Base-by-base conservation (phyloP, 1,140 invertebrate species). In the Neodiprion pinetum region DNA sequence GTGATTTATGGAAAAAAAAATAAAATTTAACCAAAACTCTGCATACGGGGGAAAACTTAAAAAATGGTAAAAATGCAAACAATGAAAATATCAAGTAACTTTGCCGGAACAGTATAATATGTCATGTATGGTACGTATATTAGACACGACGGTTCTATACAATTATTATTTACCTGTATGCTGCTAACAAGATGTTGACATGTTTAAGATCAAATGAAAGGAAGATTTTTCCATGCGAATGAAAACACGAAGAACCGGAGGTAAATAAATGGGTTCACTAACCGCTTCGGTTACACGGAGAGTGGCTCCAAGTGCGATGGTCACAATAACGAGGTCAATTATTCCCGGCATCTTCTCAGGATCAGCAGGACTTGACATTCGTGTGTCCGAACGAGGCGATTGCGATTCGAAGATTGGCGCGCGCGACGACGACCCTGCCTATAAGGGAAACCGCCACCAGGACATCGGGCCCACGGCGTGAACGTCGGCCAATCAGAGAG, bases 401-500 rank as follows among this genome's bases (percentile, higher is more conserved):
- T 9, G 48, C 48, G 21, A 71, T 71, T 48, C 21, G 21, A 75
- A 73, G 77, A 76, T 78, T 78, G 77, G 76, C 77, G 68, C 74
- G 72, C 78, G 76, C 70, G 75, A 71, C 72, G 48, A 48, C 67
- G 70, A 67, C 48, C 28, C 72, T 72, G 80, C 79, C 79, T 84
- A 80, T 82, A 83, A 82, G 81, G 75, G 76, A 69, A 73, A 66
- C 67, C 53, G 73, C 72, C 69, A 76, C 82, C 80, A 83, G 81
- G 81, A 75, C 73, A 72, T 72, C 48, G 69, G 68, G 74, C 70
- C 50, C 73, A 72, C 71, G 67, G 71, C n/a, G 72, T 48, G 21
- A 40, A n/a, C 14, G 49, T 75, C 72, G 71, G 76, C 81, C 80
- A 82, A 83, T 81, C 75, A 70, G 72, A 71, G 61, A 70, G 70